Evolutionary conservation across 2,797 vertebrate species (phyloP).

Genomic region (Babyrousa celebensis): DNA sequence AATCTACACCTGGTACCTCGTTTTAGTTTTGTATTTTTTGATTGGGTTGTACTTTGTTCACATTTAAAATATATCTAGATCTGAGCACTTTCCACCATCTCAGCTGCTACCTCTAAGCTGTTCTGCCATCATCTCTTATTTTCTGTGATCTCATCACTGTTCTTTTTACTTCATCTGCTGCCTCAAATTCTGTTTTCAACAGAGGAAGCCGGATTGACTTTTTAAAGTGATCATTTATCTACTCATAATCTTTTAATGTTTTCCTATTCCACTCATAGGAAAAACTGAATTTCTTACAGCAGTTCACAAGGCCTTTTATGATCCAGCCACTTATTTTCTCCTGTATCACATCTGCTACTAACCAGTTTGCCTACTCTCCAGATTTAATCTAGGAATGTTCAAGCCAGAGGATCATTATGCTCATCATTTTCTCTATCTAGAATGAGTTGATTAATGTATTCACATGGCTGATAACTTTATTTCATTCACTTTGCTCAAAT

Average conservation of each 20-base stretch:
- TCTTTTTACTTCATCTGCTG: not conserved
- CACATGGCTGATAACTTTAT: not conserved
- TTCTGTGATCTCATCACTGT: not conserved
- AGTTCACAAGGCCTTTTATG: not conserved
- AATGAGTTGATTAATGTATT: not conserved
- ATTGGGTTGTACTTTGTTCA: not conserved
- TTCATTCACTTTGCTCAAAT: not conserved
- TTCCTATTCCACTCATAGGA: not conserved
- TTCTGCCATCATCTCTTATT: not conserved
- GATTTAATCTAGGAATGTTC: not conserved
- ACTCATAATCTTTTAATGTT: not conserved
- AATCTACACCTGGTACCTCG: too few species aligned
- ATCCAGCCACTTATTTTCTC: not conserved
- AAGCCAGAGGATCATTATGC: not conserved
- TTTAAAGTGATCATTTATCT: not conserved
- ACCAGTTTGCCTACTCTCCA: not conserved
- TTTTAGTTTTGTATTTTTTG: too few species aligned
- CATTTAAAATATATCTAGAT: not conserved
- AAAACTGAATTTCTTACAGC: not conserved
- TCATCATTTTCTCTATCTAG: not conserved
- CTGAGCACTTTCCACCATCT: not conserved
- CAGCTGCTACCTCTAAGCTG: not conserved
- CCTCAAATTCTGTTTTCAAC: not conserved
- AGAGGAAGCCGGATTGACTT: not conserved
- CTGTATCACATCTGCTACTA: not conserved